These are phyloP conservation scores for Anhinga anhinga DNA, from an alignment of 2,113 vertebrate genomes.

Conservation along the genomic window DNA sequence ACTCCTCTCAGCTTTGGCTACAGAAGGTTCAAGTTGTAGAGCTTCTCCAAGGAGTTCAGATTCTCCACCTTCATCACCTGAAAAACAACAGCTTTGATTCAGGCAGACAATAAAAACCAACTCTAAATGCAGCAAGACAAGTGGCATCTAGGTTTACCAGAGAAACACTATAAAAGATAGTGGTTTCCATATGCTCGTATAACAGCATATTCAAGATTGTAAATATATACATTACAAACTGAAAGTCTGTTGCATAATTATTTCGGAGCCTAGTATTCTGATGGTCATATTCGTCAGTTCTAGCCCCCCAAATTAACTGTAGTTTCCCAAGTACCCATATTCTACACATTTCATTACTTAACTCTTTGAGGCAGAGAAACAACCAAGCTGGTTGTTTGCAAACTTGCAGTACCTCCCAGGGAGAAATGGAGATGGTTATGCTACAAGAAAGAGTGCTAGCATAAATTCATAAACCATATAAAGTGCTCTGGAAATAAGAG, in stretches of 20 bases:
- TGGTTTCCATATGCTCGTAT: neutral
- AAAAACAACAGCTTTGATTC: neutral
- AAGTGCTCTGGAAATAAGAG: neutral
- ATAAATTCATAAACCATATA: neutral
- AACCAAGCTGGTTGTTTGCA: neutral
- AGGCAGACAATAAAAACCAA: neutral
- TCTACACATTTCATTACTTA: neutral
- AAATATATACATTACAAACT: neutral
- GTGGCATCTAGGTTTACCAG: neutral
- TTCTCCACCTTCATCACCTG: conserved; percentile 92
- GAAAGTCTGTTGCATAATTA: neutral
- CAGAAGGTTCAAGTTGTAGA: conserved; percentile 87
- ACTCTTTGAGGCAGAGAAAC: neutral
- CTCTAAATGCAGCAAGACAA: neutral
- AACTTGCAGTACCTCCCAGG: neutral
- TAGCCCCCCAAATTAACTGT: neutral
- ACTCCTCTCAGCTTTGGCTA: conserved; percentile 94
- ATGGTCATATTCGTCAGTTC: neutral
- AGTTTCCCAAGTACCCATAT: neutral
- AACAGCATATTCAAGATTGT: neutral
- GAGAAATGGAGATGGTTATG: neutral
- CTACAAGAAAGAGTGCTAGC: neutral
- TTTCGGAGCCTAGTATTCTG: neutral
- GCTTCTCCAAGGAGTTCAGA: conserved; percentile 83
- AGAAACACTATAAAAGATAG: neutral